These are phyloP conservation scores for Pseudolaguvia tuberculata DNA, from an alignment of 2,113 vertebrate genomes.

Conservation along the genomic window DNA sequence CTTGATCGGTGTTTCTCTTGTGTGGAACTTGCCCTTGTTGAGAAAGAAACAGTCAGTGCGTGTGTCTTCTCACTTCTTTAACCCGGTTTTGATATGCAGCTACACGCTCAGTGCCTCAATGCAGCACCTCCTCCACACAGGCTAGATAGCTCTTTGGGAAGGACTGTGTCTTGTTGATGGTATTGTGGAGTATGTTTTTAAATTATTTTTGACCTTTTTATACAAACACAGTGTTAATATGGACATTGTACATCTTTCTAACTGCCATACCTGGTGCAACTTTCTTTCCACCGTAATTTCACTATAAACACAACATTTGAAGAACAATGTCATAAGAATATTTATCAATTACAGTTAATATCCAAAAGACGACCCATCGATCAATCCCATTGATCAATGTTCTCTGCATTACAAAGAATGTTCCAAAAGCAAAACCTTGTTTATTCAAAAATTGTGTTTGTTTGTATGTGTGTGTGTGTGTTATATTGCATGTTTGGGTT, in stretches of 20 bases:
- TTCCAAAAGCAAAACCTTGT: no score
- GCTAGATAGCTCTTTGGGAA: neutral
- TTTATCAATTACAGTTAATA: no score
- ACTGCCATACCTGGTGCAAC: no score
- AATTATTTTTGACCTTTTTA: neutral
- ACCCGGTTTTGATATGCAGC: constrained; percentile 40
- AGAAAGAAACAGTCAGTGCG: neutral
- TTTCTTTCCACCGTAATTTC: no score
- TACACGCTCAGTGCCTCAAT: constrained; percentile 13
- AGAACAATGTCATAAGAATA: no score
- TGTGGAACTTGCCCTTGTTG: constrained; percentile 16
- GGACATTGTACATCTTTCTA: neutral
- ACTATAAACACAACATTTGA: no score
- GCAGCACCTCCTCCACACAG: constrained; percentile 1
- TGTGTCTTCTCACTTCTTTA: constrained; percentile 12
- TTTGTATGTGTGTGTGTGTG: no score
- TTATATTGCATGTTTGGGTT: no score
- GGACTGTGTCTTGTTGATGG: neutral
- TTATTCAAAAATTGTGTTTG: no score
- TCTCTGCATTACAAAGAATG: no score
- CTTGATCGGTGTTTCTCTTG: neutral
- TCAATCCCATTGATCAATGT: no score
- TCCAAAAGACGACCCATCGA: no score
- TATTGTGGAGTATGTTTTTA: neutral
- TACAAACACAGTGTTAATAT: neutral